Conservation (phyloP, 1,140 invertebrate genomes). For the Achatina immaculata region DNA sequence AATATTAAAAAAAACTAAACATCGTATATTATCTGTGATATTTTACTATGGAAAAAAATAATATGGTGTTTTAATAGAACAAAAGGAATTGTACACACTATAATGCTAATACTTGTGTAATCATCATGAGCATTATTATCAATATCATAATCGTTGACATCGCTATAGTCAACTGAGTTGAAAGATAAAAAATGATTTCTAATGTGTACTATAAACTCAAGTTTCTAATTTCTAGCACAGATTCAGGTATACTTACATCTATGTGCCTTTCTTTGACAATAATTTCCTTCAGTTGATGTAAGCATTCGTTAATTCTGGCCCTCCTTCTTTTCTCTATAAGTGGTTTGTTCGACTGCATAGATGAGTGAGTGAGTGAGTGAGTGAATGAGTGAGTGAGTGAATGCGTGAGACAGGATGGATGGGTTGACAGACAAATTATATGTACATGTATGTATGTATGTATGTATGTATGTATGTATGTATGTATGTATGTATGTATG, state of each 20-base stretch:
- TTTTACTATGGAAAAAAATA: too few species aligned
- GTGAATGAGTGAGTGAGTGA: conserved; percentile 65
- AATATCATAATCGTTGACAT: too few species aligned
- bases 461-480: background rate
- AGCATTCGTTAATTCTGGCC: conserved; percentile 87
- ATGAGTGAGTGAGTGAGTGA: conserved; percentile 5
- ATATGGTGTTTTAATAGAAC: too few species aligned
- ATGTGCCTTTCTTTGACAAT: conserved; percentile 69
- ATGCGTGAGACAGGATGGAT: background rate
- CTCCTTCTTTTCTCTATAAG: conserved; percentile 90
- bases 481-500: conserved; percentile 6
- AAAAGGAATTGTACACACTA: too few species aligned
- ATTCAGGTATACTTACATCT: conserved; percentile 52
- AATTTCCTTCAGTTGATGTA: conserved; percentile 86
- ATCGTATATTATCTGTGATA: too few species aligned
- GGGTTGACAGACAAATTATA: background rate
- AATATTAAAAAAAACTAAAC: too few species aligned
- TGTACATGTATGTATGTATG: background rate
- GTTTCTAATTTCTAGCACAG: too few species aligned
- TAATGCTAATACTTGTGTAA: too few species aligned
- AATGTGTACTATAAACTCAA: too few species aligned
- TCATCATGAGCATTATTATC: too few species aligned
- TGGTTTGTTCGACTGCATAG: conserved; percentile 86
- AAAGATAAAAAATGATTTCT: conserved; percentile 30
- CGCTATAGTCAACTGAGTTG: too few species aligned